Evolutionary conservation across 2,797 vertebrate species (phyloP), one percentile per base, ranked within the genome.

Genomic region (Dicrostonyx torquatus): DNA sequence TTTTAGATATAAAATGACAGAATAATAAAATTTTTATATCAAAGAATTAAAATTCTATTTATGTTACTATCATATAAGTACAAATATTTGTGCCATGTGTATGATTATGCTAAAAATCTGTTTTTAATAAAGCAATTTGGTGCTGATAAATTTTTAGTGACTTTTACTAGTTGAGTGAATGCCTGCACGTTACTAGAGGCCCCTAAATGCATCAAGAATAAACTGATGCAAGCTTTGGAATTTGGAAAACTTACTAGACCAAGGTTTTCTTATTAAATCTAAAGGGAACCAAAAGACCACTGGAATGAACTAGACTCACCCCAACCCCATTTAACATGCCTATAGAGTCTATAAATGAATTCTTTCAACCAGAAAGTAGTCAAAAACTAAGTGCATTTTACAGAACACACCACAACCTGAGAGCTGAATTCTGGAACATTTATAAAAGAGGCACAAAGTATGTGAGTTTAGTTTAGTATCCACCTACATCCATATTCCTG

Each of bases 191-290:
- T 87, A 94, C 53, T 88, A 95, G 34, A 89, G 68, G 92, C 37
- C 84, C 92, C 48, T 87, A 75, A 55, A 93, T 55, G 95, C 84
- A 50, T 20, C 84, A 34, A 93, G 29, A 93, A 84, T 89, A 87
- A 86, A 93, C 58, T 92, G 83, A 92, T 77, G 45, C 5, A 89
- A 94, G 37, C 70, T 94, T 89, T 87, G 80, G 91, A 31, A 94
- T 92, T 94, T 94, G 89, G 84, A 83, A 96, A 97, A 95, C 76
- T 80, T 97, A 95, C 60, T 90, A 94, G 13, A 90, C 50, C 40
- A 90, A 88, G n/a, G 80, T 96, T 97, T 96, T 91, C 94, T 96
- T 78, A 94, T 93, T 95, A 92, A 97, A 91, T 88, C 76, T 55
- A 94, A 95, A 97, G 34, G 37, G 40, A 95, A 72, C 68, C 84